A percentile compares a stretch with the other conserved stretches of the same genome.
phyloP scores from a whole-genome alignment of 2,888 invertebrate species.

The Corythucha ciliata region DNA sequence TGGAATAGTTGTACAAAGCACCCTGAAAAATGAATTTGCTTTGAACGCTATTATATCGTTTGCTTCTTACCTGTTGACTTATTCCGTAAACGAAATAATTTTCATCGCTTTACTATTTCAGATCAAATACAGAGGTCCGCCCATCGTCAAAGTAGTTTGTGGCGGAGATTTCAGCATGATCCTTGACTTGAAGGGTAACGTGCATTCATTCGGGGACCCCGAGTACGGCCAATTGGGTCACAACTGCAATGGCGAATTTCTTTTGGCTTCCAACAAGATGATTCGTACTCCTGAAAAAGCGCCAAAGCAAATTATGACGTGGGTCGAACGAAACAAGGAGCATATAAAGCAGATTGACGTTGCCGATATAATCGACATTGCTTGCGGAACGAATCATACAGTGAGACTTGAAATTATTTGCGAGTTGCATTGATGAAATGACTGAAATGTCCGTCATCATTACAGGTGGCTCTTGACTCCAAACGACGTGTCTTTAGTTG shows the following conservation, averaged over 20 bases:
- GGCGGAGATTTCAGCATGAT: conserved; percentile 91
- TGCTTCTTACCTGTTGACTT: not conserved
- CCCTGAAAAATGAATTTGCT: not conserved
- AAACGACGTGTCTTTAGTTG: conserved; percentile 84
- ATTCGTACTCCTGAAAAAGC: conserved; percentile 75
- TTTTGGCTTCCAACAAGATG: conserved; percentile 79
- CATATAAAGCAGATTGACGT: conserved; percentile 68
- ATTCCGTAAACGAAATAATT: not conserved
- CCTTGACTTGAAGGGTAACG: conserved; percentile 74
- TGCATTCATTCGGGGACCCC: conserved; percentile 86
- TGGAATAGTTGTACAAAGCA: conserved; percentile 4
- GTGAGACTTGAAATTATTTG: too few relatives aligned
- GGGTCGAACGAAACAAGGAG: conserved; percentile 79
- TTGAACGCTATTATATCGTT: not conserved
- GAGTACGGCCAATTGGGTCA: conserved; percentile 89
- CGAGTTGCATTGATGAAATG: too few relatives aligned
- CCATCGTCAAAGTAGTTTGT: conserved; percentile 78
- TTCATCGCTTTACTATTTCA: conserved; percentile 31
- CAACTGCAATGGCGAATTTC: conserved; percentile 91
- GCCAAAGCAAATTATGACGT: conserved; percentile 75
- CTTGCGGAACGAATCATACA: conserved; percentile 85
- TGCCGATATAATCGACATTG: conserved; percentile 79
- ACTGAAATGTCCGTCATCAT: too few relatives aligned
- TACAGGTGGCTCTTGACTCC: conserved; percentile 78
- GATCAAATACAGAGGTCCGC: conserved; percentile 57